Percentiles rank a stretch among this genome's conserved stretches.
phyloP scores from a whole-genome alignment of 2,888 invertebrate genomes.

The Esperia sulphurella region DNA sequence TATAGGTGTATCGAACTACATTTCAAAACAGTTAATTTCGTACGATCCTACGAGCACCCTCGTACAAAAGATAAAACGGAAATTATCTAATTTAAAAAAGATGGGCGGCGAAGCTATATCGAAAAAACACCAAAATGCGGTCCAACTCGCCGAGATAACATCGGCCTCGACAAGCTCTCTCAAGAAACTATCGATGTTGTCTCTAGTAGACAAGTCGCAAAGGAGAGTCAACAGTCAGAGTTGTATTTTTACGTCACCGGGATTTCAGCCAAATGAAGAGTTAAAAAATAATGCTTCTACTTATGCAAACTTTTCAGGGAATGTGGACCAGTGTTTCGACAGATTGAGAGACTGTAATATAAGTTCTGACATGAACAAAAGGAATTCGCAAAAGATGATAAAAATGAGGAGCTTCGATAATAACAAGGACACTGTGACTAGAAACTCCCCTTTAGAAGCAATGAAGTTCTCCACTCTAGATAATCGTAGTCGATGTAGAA shows the following conservation, averaged over 20 bases:
- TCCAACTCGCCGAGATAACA: slow-evolving; percentile 71
- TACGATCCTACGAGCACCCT: slow-evolving; percentile 71
- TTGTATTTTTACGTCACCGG: slow-evolving; percentile 60
- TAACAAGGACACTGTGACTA: slow-evolving; percentile 53
- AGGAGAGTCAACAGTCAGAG: slow-evolving; percentile 66
- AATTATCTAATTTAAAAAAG: slow-evolving; percentile 72
- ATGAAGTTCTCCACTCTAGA: slow-evolving; percentile 72
- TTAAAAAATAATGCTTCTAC: slow-evolving; percentile 57
- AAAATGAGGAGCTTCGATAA: slow-evolving; percentile 68
- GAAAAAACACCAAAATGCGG: slow-evolving; percentile 70
- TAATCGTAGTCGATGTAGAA: slow-evolving; percentile 67
- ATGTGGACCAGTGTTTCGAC: slow-evolving; percentile 73
- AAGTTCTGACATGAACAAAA: slow-evolving; percentile 42
- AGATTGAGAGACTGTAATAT: slow-evolving; percentile 58
- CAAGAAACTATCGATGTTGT: slow-evolving; percentile 70
- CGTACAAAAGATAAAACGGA: slow-evolving; percentile 73
- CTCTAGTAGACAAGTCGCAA: slow-evolving; percentile 65
- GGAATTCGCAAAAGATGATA: slow-evolving; percentile 47
- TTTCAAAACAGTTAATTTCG: slow-evolving; percentile 72
- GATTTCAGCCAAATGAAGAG: slow-evolving; percentile 60
- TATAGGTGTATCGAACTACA: slow-evolving; percentile 69
- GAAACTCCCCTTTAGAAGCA: slow-evolving; percentile 51
- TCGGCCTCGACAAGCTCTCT: slow-evolving; percentile 66
- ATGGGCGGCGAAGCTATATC: slow-evolving; percentile 67
- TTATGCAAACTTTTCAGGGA: slow-evolving; percentile 71